Base-by-base conservation (phyloP, 2,113 vertebrate species). In the Chionodraco myersi region DNA sequence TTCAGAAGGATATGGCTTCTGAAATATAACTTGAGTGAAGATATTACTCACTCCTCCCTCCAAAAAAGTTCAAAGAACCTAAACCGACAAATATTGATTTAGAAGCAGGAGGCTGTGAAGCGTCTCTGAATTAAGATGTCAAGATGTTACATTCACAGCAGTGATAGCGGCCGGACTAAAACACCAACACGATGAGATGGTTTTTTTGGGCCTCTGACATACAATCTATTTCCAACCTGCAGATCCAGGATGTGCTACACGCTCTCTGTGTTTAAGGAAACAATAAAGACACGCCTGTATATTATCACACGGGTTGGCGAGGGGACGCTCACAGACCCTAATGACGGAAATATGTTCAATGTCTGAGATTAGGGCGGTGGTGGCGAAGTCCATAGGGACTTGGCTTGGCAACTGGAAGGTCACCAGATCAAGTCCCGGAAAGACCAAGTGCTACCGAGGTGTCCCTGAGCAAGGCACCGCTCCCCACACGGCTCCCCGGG, bases 111-210 rank as follows among this genome's bases (percentile, higher is more conserved):
- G 80, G 79, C 85, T 86, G 72, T 2, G 47, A 74, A 88, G 80
- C 44, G 6, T 88, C 85, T 91, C 82, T 76, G 74, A 84, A 92
- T 89, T 72, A 89, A 91, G 89, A 93, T 82, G 83, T 90, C 80
- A 84, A 89, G 84, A 92, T 75, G 82, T 82, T 88, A 91, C 84
- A 91, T 90, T 92, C 91, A 89, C 88, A 80, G 83, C 74, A 78
- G 68, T 64, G 88, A 89, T 84, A 85, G 78, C 61, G 66, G 83
- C 79, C 79, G 80, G 80, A 88, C 83, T 44, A 36, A 53, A 72
- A 54, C 65, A 84, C 80, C 75, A 78, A 73, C 75, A 65, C 64
- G 68, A 82, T 47, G 52, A 86, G 66, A 77, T 15, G 14, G 48
- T 14, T 62, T 72, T 63, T 63, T 71, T 53, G 57, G 78, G 70